A percentile compares a stretch with the other conserved stretches of the same genome.
These are phyloP conservation scores for Dicentrarchus labrax DNA, from an alignment of 2,113 vertebrate species.

Conservation along the genomic window DNA sequence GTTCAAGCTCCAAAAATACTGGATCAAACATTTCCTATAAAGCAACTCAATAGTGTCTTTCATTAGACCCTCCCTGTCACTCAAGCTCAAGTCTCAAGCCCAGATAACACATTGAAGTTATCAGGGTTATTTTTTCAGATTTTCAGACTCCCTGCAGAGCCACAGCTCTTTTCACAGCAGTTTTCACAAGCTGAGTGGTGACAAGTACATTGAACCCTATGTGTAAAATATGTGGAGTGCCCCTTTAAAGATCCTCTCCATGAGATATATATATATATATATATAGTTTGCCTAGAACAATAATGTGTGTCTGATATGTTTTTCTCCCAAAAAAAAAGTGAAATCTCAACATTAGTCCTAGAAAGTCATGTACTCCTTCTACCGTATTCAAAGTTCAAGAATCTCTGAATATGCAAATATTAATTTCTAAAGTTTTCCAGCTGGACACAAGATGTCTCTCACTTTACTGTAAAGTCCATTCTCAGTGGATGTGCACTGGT, in stretches of 20 bases:
- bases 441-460: too few relatives aligned
- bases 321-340: too few relatives aligned
- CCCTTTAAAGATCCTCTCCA: not conserved
- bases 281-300: too few relatives aligned
- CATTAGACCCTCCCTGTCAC: not conserved
- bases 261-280: too few relatives aligned
- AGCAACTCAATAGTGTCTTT: not conserved
- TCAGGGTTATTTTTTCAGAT: not conserved
- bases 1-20: not conserved
- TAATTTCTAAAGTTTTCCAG: too few relatives aligned
- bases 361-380: too few relatives aligned
- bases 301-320: too few relatives aligned
- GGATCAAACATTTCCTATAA: not conserved
- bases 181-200: not conserved
- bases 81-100: not conserved
- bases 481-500: too few relatives aligned
- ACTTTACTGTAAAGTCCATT: too few relatives aligned
- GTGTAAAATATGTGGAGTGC: not conserved
- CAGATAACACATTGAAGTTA: fast-evolving
- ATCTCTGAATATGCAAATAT: too few relatives aligned
- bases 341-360: too few relatives aligned
- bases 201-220: not conserved
- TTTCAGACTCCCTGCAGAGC: not conserved
- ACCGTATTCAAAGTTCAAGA: too few relatives aligned
- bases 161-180: not conserved